A percentile compares a stretch with the other conserved stretches of the same genome.
Evolutionary conservation across 2,113 vertebrate genomes (phyloP).

Genomic region (Mirza zaza): DNA sequence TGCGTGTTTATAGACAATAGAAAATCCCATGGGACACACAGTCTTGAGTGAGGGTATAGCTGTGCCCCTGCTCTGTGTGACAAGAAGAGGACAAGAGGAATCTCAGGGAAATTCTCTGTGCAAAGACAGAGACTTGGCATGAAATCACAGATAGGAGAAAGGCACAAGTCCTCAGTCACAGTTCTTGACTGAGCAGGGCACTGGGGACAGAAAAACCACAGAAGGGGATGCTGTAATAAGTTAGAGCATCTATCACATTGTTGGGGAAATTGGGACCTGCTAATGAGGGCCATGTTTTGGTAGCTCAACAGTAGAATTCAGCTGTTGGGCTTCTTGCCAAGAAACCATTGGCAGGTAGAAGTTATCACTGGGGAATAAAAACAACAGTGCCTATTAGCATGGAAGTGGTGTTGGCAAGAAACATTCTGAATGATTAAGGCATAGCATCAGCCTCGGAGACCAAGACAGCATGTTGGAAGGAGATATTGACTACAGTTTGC

Average conservation of each 20-base stretch:
- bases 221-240: not conserved
- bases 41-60: not conserved
- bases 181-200: not conserved
- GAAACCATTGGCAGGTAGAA: not conserved
- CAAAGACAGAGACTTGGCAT: not conserved
- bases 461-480: not conserved
- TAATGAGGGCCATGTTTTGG: not conserved
- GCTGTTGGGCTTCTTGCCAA: not conserved
- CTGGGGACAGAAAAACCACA: not conserved
- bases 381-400: not conserved
- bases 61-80: not conserved
- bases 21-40: too few relatives aligned
- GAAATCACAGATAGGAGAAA: not conserved
- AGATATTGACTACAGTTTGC: not conserved
- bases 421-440: slow-evolving; percentile 33
- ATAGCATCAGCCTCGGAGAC: slow-evolving; percentile 32
- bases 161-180: not conserved
- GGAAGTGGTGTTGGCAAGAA: not conserved
- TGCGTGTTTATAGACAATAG: too few relatives aligned
- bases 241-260: not conserved
- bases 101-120: not conserved
- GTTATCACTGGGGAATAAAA: not conserved
- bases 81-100: too few relatives aligned
- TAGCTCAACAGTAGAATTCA: not conserved
- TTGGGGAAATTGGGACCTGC: not conserved